Conservation (phyloP, 2,888 invertebrate species). For the Epicampocera succincta region DNA sequence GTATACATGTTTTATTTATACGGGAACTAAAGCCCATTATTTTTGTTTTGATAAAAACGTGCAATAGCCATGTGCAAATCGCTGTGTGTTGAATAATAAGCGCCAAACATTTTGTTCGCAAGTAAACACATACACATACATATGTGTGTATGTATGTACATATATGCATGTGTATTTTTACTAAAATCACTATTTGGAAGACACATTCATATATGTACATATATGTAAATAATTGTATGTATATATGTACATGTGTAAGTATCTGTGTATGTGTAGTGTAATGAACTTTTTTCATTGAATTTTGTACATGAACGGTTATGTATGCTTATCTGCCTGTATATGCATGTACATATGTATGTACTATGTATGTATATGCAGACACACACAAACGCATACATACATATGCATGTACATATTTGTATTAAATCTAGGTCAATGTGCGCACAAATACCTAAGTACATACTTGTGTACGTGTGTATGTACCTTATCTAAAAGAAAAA, state of each 20-base stretch:
- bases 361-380: no score
- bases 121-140: neutral
- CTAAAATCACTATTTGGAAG: neutral
- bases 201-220: neutral
- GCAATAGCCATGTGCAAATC: conserved; percentile 16
- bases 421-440: conserved; percentile 67
- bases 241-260: neutral
- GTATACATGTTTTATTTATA: no score
- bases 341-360: no score
- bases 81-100: neutral
- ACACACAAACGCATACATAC: no score
- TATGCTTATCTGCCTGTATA: conserved; percentile 15
- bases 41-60: neutral
- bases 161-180: neutral
- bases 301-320: conserved; percentile 15
- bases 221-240: neutral
- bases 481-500: no score
- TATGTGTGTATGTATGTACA: neutral
- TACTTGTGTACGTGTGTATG: no score
- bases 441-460: conserved; percentile 60
- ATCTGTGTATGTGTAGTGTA: conserved; percentile 34
- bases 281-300: conserved; percentile 37
- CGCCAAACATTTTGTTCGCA: neutral
- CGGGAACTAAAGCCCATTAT: neutral
- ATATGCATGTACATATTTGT: neutral